These are phyloP conservation scores for Centropus unirufus DNA, from an alignment of 2,113 vertebrate genomes.

Conservation along the genomic window DNA sequence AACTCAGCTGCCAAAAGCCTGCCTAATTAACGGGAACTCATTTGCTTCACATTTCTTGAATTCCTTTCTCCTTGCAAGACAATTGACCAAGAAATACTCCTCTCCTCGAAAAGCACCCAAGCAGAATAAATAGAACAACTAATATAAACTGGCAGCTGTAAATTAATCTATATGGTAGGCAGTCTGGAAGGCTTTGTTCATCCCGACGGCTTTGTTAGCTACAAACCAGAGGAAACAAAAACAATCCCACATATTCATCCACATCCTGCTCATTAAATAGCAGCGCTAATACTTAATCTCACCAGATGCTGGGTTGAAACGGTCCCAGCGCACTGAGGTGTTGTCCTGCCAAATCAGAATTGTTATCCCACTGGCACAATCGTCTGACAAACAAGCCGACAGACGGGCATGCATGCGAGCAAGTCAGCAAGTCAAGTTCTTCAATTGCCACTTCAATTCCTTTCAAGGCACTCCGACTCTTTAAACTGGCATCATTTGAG, in stretches of 20 bases:
- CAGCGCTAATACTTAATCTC: conserved; percentile 31
- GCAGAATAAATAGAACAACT: conserved; percentile 61
- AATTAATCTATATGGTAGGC: conserved; percentile 42
- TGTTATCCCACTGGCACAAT: background rate
- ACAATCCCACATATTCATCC: conserved; percentile 25
- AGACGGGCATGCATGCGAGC: fast-evolving
- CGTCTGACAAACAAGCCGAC: background rate
- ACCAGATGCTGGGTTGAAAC: conserved; percentile 13
- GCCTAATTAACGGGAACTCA: conserved; percentile 11
- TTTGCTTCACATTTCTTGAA: conserved; percentile 53
- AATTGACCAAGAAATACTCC: conserved; percentile 43
- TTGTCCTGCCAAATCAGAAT: background rate
- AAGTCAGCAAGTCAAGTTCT: background rate
- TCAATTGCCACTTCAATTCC: background rate
- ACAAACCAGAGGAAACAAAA: conserved; percentile 35
- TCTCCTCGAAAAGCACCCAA: conserved; percentile 44
- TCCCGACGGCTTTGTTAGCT: background rate
- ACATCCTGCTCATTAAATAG: conserved; percentile 34
- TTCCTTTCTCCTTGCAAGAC: conserved; percentile 48
- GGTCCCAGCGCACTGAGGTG: background rate
- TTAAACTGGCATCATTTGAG: background rate
- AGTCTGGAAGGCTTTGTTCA: conserved; percentile 25
- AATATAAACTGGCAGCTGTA: conserved; percentile 60
- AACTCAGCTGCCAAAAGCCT: conserved; percentile 19
- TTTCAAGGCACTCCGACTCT: background rate